Evolutionary conservation across 2,113 vertebrate species (phyloP), one percentile per base, ranked within the genome.

Genomic region (Dipodomys ordii): DNA sequence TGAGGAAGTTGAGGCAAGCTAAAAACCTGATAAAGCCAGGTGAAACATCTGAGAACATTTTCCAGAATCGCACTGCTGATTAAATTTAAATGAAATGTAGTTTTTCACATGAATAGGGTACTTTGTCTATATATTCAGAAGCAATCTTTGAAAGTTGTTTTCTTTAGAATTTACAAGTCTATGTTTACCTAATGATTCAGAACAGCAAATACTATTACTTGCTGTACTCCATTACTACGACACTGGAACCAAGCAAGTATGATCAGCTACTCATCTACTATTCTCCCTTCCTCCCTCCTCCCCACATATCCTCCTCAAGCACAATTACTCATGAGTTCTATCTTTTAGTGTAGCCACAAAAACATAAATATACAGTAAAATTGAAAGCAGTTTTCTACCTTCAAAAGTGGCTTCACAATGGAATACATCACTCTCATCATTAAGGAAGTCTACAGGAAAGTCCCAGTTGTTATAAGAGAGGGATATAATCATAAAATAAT

Each of bases 201-300:
- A 97, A 94, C 7, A 94, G 73, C 68, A 94, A 95, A 67, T 81
- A 92, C 19, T 88, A 92, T 69, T n/a, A 83, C 49, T 39, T 86
- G 88, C 83, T 87, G 77, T 27, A 30, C 28, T 88, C 60, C 88
- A 72, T 3, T 44, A 73, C n/a, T 71, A 76, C 7, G 4, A 27
- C 49, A 62, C 30, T 95, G 71, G 91, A 86, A 86, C 25, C 80
- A 13, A 79, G 44, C 32, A 83, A 93, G 80, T 32, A 39, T 62
- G 30, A 16, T 62, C 60, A 62, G 60, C 60, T 62, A 49, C 12
- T 49, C 49, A 49, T 11, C 49, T 49, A 62, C 16, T 62, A 62
- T 15, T 19, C 73, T 73, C 27, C 83, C 68, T 16, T 91, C 15
- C 46, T 46, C 35, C 25, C 30, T 68, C 25, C 32, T 68, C 2